Evolutionary conservation across 2,113 vertebrate species (phyloP).

Genomic region (Pungitius pungitius): DNA sequence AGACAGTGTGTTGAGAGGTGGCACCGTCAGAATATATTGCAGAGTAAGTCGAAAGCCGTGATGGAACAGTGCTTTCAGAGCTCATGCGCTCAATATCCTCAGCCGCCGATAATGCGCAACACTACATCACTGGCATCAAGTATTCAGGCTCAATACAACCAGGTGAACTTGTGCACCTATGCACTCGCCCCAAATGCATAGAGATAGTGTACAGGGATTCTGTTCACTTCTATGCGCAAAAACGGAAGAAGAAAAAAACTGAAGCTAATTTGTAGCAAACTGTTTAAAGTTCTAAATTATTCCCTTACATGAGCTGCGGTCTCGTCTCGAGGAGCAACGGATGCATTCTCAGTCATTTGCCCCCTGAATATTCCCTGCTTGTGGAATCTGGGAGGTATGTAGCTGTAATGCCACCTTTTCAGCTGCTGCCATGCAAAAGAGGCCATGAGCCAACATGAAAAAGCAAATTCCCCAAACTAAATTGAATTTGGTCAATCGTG

Average conservation of each 20-base stretch:
- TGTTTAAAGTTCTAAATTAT: neutral
- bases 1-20: neutral
- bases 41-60: conserved; percentile 56
- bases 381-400: conserved; percentile 27
- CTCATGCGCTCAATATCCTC: conserved; percentile 64
- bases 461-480: conserved; percentile 38
- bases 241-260: too few relatives aligned
- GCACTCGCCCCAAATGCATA: conserved; percentile 7
- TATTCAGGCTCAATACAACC: conserved; percentile 67
- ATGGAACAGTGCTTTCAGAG: conserved; percentile 66
- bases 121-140: conserved; percentile 75
- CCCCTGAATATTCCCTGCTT: conserved; percentile 6
- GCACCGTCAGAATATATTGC: conserved; percentile 47
- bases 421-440: conserved; percentile 20
- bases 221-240: conserved; percentile 3
- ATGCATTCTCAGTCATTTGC: neutral
- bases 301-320: neutral
- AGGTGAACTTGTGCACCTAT: conserved; percentile 67
- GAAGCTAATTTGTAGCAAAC: neutral
- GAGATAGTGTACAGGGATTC: neutral
- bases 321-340: neutral
- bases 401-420: conserved; percentile 49
- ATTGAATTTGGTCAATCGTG: conserved; percentile 39
- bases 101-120: conserved; percentile 65
- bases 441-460: conserved; percentile 31